Percentiles rank a stretch among this genome's conserved stretches.
Conservation (phyloP, 2,113 vertebrate genomes). For the Suricata suricatta region DNA sequence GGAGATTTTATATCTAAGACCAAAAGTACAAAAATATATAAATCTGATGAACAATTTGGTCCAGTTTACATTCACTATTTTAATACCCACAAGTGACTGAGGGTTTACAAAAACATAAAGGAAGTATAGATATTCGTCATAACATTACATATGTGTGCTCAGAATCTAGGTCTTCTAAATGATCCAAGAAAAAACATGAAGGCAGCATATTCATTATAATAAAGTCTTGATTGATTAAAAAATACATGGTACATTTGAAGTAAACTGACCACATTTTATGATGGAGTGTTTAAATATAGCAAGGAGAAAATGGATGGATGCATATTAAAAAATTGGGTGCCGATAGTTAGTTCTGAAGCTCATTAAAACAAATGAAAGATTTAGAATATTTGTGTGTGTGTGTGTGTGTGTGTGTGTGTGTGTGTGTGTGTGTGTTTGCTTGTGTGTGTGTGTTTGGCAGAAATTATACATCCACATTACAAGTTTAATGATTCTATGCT, state of each 20-base stretch:
- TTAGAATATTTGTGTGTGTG: slow-evolving; percentile 58
- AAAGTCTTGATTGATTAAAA: slow-evolving; percentile 47
- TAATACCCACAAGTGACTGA: not conserved
- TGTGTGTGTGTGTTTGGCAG: slow-evolving; percentile 68
- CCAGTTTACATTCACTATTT: not conserved
- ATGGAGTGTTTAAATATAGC: slow-evolving; percentile 46
- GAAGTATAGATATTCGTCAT: not conserved
- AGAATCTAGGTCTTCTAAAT: slow-evolving; percentile 10
- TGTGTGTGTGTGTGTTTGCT: too few species aligned
- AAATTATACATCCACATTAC: slow-evolving; percentile 64
- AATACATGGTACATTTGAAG: slow-evolving; percentile 31
- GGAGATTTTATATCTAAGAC: not conserved
- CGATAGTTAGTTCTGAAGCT: slow-evolving; percentile 74
- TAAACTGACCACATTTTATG: slow-evolving; percentile 44
- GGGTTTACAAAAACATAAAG: slow-evolving; percentile 35
- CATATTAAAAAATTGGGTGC: slow-evolving; percentile 64
- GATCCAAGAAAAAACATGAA: slow-evolving; percentile 9
- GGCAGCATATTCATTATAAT: not conserved
- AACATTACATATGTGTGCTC: not conserved
- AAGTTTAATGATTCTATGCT: slow-evolving; percentile 72
- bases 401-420: not conserved
- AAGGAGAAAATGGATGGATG: not conserved
- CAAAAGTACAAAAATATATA: not conserved
- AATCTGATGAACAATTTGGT: not conserved
- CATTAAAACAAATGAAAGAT: slow-evolving; percentile 78